Conservation (phyloP, 2,113 vertebrate species). For the Paramormyrops kingsleyae region DNA sequence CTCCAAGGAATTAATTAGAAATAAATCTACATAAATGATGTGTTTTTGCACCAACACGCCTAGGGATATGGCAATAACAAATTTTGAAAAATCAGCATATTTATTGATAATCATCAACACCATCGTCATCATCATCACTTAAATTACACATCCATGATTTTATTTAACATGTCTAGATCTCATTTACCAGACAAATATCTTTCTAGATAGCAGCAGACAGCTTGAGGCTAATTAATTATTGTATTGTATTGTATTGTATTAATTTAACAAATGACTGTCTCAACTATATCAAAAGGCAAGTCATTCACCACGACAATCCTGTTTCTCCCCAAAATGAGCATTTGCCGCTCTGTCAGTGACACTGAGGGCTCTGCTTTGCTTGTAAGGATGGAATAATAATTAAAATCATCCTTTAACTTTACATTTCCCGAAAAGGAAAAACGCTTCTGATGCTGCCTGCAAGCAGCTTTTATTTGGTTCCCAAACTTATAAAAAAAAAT, state of each 20-base stretch:
- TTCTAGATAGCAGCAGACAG: not conserved
- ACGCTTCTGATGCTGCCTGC: too few species aligned
- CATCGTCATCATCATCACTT: not conserved
- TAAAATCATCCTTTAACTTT: too few species aligned
- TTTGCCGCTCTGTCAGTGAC: too few species aligned
- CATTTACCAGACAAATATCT: not conserved
- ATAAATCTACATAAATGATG: not conserved
- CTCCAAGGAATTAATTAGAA: not conserved
- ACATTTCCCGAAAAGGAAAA: too few species aligned
- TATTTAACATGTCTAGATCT: not conserved
- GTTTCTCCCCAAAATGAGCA: too few species aligned
- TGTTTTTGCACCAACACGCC: not conserved
- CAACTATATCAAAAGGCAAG: not conserved
- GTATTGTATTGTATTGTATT: not conserved
- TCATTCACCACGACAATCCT: too few species aligned
- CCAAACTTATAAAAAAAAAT: too few species aligned
- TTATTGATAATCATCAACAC: not conserved
- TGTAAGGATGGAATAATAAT: too few species aligned
- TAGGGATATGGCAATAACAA: not conserved
- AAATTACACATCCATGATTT: not conserved
- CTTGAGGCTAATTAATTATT: not conserved
- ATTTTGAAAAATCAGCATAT: not conserved
- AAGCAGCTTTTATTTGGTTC: too few species aligned
- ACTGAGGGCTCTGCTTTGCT: too few species aligned
- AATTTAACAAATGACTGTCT: not conserved